A percentile compares a stretch with the other conserved stretches of the same genome.
Evolutionary conservation across 2,888 invertebrate species (phyloP).

Genomic region (Pseudococcus longispinus): DNA sequence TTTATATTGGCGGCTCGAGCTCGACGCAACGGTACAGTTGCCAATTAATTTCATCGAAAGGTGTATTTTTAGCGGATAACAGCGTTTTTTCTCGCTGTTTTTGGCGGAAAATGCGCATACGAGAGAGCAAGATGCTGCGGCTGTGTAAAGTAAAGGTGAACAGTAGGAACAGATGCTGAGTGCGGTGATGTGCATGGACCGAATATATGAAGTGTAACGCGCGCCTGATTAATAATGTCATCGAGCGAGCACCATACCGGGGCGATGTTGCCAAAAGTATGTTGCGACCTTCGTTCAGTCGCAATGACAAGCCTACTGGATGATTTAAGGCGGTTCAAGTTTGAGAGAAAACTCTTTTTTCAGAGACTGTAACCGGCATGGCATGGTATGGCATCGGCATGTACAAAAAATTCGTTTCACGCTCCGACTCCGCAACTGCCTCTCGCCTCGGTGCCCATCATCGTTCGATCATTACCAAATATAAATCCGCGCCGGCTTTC

Average conservation of each 20-base stretch:
- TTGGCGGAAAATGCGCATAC: background rate
- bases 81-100: background rate
- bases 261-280: slow-evolving; percentile 16
- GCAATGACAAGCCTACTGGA: slow-evolving; percentile 2
- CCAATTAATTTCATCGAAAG: slow-evolving; percentile 28
- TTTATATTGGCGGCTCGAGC: slow-evolving; percentile 8
- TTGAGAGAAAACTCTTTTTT: background rate
- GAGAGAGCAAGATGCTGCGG: background rate
- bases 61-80: slow-evolving; percentile 22
- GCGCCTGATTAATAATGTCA: background rate
- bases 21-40: background rate
- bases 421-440: background rate
- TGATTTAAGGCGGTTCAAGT: background rate
- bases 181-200: background rate
- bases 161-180: slow-evolving; percentile 16
- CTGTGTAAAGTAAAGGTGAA: slow-evolving; percentile 6
- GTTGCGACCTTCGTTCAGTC: background rate
- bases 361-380: background rate
- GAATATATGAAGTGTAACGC: slow-evolving; percentile 10
- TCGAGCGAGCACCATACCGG: background rate
- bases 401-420: background rate
- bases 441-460: background rate
- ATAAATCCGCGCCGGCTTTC: background rate
- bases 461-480: background rate
- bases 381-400: no score